Conservation (phyloP, 1,140 invertebrate genomes). For the Nasonia giraulti region DNA sequence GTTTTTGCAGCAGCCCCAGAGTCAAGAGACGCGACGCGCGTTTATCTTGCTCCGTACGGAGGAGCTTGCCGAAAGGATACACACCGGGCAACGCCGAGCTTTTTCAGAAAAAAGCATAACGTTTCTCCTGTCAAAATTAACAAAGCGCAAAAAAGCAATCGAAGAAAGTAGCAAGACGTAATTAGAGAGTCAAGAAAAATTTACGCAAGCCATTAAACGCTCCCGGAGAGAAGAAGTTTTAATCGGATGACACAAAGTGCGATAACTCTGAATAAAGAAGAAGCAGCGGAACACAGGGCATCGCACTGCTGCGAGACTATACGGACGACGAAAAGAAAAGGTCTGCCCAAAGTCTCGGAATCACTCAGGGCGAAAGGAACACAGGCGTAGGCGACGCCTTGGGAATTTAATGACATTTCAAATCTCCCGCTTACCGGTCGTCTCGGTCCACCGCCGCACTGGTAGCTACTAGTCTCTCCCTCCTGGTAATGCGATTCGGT, state of each 20-base stretch:
- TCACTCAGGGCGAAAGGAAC: slow-evolving; percentile 16
- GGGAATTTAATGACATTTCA: slow-evolving; percentile 62
- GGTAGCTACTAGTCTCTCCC: background rate
- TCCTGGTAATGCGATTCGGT: slow-evolving; percentile 66
- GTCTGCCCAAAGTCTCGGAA: background rate
- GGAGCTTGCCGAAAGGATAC: background rate
- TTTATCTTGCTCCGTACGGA: background rate
- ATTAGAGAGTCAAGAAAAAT: slow-evolving; percentile 29
- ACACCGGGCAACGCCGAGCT: too few relatives aligned
- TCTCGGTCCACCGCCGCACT: background rate
- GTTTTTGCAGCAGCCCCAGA: background rate
- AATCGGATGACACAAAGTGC: slow-evolving; percentile 28
- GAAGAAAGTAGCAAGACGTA: slow-evolving; percentile 6
- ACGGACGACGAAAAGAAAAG: background rate
- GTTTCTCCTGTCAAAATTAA: background rate
- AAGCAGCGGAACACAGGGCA: background rate
- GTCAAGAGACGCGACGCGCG: background rate
- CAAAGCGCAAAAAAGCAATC: background rate
- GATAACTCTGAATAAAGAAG: slow-evolving; percentile 34
- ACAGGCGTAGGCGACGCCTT: slow-evolving; percentile 15
- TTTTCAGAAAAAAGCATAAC: background rate
- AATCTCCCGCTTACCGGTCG: slow-evolving; percentile 63
- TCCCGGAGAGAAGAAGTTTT: background rate
- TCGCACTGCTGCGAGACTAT: background rate
- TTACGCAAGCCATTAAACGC: slow-evolving; percentile 21